Base-by-base conservation (phyloP, 2,113 vertebrate genomes). In the Copsychus sechellarum region DNA sequence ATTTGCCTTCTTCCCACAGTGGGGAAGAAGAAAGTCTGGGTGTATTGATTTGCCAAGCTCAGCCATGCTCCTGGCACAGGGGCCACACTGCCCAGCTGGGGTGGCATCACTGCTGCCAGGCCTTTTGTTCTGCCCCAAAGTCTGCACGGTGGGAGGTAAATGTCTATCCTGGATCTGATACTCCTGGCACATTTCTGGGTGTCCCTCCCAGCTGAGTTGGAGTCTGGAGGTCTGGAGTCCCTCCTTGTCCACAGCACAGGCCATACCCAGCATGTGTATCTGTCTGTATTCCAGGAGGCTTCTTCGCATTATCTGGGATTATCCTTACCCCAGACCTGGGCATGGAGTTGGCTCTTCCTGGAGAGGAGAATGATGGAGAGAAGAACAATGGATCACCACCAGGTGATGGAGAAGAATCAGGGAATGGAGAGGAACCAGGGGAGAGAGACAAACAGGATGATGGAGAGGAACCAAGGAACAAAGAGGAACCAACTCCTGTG, bases 91-190 rank as follows among this genome's bases (percentile, higher is more conserved):
- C 38, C 61, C 81, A 81, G 87, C 77, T 5, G 7, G 1, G 7
- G 53, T 69, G 58, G 66, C 65, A 67, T 88, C 1, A 0, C 47
- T 45, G 77, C 90, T 89, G 69, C 87, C 72, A 81, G 73, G 33
- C 33, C 40, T 80, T 94, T 50, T 70, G 69, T 87, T 91, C 86
- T 42, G 65, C 60, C 73, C 65, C 86, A 50, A 26, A 87, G 77
- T 26, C 51, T 53, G 0, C 14, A 2, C 0, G 0, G 45, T 17
- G 45, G 47, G 34, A 66, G 33, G n/a, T 17, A 54, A 50, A 34
- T 5, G 18, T 29, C 71, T 38, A 6, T 23, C 56, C 48, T 13
- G 47, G 45, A 43, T 50, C 1, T 0, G 17, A 70, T 28, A 65
- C 26, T 62, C 34, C 65, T 56, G 82, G 70, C 54, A 51, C 7